phyloP scores from a whole-genome alignment of 2,113 vertebrate genomes.

The Meles meles region DNA sequence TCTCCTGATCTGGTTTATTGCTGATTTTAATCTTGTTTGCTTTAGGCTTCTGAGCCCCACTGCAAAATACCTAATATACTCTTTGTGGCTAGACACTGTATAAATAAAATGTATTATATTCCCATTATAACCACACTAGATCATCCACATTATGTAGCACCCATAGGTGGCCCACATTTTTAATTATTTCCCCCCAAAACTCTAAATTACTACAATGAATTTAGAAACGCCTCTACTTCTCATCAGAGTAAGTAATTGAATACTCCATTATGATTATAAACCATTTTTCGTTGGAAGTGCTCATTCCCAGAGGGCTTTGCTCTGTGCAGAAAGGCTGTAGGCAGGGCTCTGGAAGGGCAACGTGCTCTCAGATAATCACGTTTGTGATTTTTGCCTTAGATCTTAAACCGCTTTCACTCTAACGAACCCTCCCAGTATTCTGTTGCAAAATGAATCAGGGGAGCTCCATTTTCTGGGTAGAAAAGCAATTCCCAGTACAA shows the following conservation, averaged over 20 bases:
- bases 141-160: constrained; percentile 52
- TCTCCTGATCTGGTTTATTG: constrained; percentile 70
- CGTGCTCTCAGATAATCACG: background rate
- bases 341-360: background rate
- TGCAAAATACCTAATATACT: constrained; percentile 61
- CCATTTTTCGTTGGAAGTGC: constrained; percentile 31
- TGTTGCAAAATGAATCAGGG: background rate
- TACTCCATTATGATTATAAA: constrained; percentile 66
- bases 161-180: constrained; percentile 71
- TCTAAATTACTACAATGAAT: constrained; percentile 75
- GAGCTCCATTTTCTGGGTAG: background rate
- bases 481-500: background rate
- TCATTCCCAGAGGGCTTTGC: constrained; percentile 55
- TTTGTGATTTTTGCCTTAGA: constrained; percentile 30
- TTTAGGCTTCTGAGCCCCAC: constrained; percentile 56
- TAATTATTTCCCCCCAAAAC: constrained; percentile 55
- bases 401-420: background rate
- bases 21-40: constrained; percentile 76
- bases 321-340: background rate
- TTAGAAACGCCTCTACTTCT: constrained; percentile 57
- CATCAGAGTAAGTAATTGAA: constrained; percentile 62
- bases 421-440: background rate
- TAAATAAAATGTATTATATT: constrained; percentile 61
- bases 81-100: constrained; percentile 49
- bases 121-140: constrained; percentile 34